Base-by-base conservation (phyloP, 1,140 invertebrate species). In the Neodiprion lecontei region DNA sequence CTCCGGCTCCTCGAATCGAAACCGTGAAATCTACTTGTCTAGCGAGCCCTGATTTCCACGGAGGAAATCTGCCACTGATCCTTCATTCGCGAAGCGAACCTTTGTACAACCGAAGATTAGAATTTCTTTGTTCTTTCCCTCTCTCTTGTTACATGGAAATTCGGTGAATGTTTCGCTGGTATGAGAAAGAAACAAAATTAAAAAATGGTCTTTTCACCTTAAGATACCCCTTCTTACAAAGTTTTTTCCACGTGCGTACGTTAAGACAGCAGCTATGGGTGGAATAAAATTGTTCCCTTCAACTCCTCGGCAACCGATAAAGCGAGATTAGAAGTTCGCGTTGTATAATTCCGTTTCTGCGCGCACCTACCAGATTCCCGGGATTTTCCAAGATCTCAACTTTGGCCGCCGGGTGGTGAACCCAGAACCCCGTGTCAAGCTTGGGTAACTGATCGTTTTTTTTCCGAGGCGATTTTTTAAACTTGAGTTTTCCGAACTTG, bases 401-500 rank as follows among this genome's bases (percentile, higher is more conserved):
- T 61, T 61, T 61, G 53, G 53, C 11, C 9, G n/a, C 9, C 7
- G 53, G 53, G 53, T 61, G 11, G 53, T 9, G 53, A 61, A 12
- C 53, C 53, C 53, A 61, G 53, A 61, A 5, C 53, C 53, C 53
- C 53, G 53, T 61, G 53, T 61, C 53, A 61, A 12, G 53, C 53
- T 17, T 12, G 53, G 53, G 53, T 61, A 9, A 61, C 53, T 61
- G 9, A 61, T 61, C 53, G 53, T 61, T 61, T 61, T 40, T 61
- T 61, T 61, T 61, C 53, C 53, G 11, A 12, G 53, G 53, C n/a
- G 53, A 61, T 61, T 61, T 61, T 61, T 61, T 61, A 61, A 61
- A 61, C 53, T 61, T 61, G 53, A 61, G 53, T 61, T 61, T 61
- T 61, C 53, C 53, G 53, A 61, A 61, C 53, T 61, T 61, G 11